Conservation (phyloP, 1,140 invertebrate genomes). For the Octopus sinensis region DNA sequence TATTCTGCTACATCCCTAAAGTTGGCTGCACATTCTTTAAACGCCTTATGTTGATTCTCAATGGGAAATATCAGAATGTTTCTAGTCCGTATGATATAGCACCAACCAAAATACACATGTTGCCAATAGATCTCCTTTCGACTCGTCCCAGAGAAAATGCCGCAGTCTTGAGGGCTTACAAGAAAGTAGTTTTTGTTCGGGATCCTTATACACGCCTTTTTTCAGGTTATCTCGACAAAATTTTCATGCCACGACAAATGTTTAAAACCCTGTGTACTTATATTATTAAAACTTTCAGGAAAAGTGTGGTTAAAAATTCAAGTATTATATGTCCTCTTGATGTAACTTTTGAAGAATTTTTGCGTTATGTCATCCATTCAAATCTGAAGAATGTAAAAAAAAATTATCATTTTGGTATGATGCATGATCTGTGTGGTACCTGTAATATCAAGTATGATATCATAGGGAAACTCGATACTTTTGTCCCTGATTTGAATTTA, state of each 20-base stretch:
- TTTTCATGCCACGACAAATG: constrained; percentile 17
- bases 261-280: background rate
- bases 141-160: background rate
- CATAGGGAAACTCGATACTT: constrained; percentile 53
- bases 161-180: background rate
- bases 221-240: constrained; percentile 27
- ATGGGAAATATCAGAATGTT: background rate
- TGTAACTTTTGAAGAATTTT: constrained; percentile 23
- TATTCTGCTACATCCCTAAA: background rate
- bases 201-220: constrained; percentile 22
- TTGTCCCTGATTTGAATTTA: constrained; percentile 37
- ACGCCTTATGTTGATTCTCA: background rate
- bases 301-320: background rate
- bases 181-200: constrained; percentile 21
- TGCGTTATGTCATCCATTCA: constrained; percentile 12
- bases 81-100: background rate
- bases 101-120: background rate
- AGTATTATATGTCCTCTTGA: background rate
- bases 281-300: constrained; percentile 14
- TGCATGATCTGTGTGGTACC: constrained; percentile 44
- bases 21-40: constrained; percentile 7
- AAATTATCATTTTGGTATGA: constrained; percentile 50
- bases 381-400: background rate
- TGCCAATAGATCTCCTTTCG: background rate
- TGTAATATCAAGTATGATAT: constrained; percentile 48